These are phyloP conservation scores for Willisornis vidua DNA, from an alignment of 2,113 vertebrate species.

Conservation along the genomic window DNA sequence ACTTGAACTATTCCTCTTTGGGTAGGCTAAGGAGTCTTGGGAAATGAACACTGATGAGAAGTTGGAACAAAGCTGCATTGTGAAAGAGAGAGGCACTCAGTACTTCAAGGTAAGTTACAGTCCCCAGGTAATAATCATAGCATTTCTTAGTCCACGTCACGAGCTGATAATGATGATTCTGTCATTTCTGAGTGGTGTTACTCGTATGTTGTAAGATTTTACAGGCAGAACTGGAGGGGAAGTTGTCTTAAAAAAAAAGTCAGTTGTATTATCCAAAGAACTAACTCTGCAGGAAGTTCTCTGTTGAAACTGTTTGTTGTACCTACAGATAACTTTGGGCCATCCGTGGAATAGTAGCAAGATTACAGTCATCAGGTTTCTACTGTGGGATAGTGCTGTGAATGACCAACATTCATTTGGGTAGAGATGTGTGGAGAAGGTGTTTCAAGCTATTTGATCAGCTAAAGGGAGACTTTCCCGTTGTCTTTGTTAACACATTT, in stretches of 20 bases:
- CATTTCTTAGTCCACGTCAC: background rate
- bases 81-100: conserved; percentile 94
- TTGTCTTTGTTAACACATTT: background rate
- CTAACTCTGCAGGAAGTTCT: background rate
- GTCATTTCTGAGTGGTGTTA: background rate
- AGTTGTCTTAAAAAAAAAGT: background rate
- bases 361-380: background rate
- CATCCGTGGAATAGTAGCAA: background rate
- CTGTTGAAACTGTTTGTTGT: background rate
- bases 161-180: background rate
- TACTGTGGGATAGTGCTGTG: background rate
- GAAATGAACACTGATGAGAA: conserved; percentile 94
- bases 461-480: background rate
- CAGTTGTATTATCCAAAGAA: background rate
- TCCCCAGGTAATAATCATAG: background rate
- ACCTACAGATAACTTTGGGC: background rate
- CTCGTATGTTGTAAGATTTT: background rate
- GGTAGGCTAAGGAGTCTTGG: conserved; percentile 95
- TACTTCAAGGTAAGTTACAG: conserved; percentile 88
- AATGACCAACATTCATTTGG: background rate
- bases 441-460: background rate
- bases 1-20: conserved; percentile 5
- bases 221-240: background rate
- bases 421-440: background rate
- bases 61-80: conserved; percentile 89